phyloP scores from a whole-genome alignment of 2,113 vertebrate genomes.

The Crotalus helleri region DNA sequence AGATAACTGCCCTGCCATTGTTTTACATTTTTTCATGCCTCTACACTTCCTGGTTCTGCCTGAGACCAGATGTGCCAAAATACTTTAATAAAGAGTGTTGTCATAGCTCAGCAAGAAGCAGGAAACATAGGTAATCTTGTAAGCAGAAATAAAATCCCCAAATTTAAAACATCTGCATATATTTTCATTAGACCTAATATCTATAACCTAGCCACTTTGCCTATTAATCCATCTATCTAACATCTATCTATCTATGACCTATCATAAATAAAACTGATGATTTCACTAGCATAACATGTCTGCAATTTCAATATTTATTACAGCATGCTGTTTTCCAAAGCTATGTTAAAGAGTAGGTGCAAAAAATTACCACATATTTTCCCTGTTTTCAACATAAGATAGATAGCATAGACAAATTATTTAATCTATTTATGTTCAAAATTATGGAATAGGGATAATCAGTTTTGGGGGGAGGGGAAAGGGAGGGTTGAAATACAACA shows the following conservation, averaged over 20 bases:
- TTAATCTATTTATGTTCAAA: background rate
- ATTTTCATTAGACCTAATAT: background rate
- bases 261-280: background rate
- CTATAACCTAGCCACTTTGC: background rate
- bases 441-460: background rate
- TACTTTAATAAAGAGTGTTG: conserved; percentile 38
- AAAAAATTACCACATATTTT: background rate
- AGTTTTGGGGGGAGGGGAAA: background rate
- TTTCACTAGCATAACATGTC: background rate
- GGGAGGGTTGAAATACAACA: background rate
- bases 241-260: background rate
- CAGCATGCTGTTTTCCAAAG: background rate
- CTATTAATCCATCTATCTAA: background rate
- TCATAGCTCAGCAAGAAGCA: conserved; percentile 28
- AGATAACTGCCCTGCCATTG: background rate
- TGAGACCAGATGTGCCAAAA: conserved; percentile 60
- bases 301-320: background rate
- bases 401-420: background rate
- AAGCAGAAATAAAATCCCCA: conserved; percentile 3
- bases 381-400: background rate
- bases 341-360: background rate
- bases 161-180: background rate
- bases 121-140: conserved; percentile 18
- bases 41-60: background rate
- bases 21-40: conserved; percentile 20